Evolutionary conservation across 1,140 invertebrate species (phyloP).

Genomic region (Idris sp.): DNA sequence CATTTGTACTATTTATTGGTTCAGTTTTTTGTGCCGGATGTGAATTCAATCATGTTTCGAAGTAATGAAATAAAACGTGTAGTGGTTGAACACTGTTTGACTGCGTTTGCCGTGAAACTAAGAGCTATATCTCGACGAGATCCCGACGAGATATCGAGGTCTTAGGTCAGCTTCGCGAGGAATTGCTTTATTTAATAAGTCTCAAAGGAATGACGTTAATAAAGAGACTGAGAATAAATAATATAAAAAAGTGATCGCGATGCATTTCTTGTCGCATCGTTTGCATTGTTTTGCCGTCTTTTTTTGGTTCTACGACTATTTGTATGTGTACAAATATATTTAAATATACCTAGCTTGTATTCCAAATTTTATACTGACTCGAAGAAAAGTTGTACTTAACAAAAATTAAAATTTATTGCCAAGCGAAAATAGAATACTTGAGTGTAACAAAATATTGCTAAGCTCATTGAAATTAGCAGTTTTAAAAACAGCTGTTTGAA

Average conservation of each 20-base stretch:
- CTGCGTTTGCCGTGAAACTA: constrained; percentile 56
- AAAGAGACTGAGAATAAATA: constrained; percentile 71
- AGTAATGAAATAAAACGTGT: constrained; percentile 60
- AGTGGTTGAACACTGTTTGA: constrained; percentile 48
- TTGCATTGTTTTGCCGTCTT: constrained; percentile 40
- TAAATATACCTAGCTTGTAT: no score
- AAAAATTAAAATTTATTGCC: no score
- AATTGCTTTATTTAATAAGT: constrained; percentile 77
- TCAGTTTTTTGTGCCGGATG: constrained; percentile 29
- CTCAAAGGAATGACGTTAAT: constrained; percentile 71
- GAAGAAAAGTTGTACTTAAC: no score
- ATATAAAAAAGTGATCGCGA: constrained; percentile 70
- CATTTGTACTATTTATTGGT: no score
- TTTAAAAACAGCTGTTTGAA: no score
- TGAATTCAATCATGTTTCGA: constrained; percentile 47
- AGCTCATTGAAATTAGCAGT: no score
- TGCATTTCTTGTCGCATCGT: constrained; percentile 64
- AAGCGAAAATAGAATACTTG: no score
- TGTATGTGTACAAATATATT: constrained; percentile 44
- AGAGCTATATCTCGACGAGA: constrained; percentile 64
- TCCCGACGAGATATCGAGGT: constrained; percentile 70
- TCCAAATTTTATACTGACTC: no score
- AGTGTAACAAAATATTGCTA: no score
- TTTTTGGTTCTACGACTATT: constrained; percentile 54
- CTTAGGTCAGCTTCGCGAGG: constrained; percentile 69